phyloP scores from a whole-genome alignment of 2,888 invertebrate species.

The Athalia circularis region DNA sequence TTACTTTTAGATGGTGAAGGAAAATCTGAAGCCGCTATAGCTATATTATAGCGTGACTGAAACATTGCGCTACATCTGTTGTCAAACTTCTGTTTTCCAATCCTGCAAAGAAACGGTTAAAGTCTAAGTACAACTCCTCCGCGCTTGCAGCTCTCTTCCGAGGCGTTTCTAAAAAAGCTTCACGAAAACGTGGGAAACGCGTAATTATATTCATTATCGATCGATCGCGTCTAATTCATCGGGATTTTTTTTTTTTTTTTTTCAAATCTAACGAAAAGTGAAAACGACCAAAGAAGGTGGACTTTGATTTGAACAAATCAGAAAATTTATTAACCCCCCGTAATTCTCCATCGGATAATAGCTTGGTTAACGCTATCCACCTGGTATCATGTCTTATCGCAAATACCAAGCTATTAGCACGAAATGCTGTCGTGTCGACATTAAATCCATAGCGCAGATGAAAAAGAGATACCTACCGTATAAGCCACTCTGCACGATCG shows the following conservation, averaged over 20 bases:
- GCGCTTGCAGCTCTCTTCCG: neutral
- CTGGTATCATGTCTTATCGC: slow-evolving; percentile 32
- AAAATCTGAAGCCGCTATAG: slow-evolving; percentile 1
- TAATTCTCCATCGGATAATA: neutral
- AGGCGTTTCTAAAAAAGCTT: too few relatives aligned
- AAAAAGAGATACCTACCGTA: too few relatives aligned
- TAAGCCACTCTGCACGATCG: too few relatives aligned
- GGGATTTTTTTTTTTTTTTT: neutral
- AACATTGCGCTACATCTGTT: neutral
- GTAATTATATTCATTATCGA: neutral
- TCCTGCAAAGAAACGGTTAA: slow-evolving; percentile 2
- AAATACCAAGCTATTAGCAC: slow-evolving; percentile 19
- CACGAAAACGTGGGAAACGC: too few relatives aligned
- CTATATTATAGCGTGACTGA: too few relatives aligned
- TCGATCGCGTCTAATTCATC: neutral
- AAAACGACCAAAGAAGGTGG: neutral
- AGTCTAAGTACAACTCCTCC: slow-evolving; percentile 19
- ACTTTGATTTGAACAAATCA: too few relatives aligned
- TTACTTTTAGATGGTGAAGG: too few relatives aligned
- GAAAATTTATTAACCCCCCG: neutral
- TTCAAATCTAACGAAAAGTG: neutral
- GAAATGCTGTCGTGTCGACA: slow-evolving; percentile 21
- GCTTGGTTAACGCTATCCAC: slow-evolving; percentile 7
- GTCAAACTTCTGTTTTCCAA: slow-evolving; percentile 27
- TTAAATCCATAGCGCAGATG: too few relatives aligned